phyloP scores from a whole-genome alignment of 2,888 invertebrate genomes.

The Eristalis pertinax region DNA sequence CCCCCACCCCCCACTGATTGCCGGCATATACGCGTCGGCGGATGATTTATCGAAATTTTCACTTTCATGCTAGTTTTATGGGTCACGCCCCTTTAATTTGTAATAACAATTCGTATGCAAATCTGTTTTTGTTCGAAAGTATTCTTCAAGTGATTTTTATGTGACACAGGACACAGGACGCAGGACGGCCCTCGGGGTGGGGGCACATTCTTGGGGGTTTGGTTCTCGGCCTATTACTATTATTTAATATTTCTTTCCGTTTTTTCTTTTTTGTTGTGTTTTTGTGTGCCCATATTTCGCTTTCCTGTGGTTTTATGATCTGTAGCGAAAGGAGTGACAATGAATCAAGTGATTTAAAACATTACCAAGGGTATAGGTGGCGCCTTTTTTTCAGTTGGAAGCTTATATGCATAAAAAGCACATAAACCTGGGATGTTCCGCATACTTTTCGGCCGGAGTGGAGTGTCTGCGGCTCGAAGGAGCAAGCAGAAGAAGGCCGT shows the following conservation, averaged over 20 bases:
- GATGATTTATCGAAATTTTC: conserved; percentile 70
- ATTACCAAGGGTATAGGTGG: conserved; percentile 39
- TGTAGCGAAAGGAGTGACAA: conserved; percentile 67
- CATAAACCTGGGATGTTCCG: conserved; percentile 45
- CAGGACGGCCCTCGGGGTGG: neutral
- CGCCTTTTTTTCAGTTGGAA: conserved; percentile 31
- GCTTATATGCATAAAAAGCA: conserved; percentile 55
- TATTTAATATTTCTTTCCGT: conserved; percentile 30
- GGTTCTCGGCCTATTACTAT: conserved; percentile 46
- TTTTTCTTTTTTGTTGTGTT: conserved; percentile 3
- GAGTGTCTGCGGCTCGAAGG: neutral
- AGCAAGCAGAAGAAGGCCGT: neutral
- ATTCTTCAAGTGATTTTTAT: conserved; percentile 64
- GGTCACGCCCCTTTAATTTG: conserved; percentile 72
- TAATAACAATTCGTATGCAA: conserved; percentile 72
- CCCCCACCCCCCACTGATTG: no score
- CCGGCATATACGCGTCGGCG: conserved; percentile 31
- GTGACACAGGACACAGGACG: conserved; percentile 5
- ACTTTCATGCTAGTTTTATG: conserved; percentile 68
- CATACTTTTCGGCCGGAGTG: conserved; percentile 19
- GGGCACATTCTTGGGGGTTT: conserved; percentile 38
- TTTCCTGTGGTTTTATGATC: conserved; percentile 55
- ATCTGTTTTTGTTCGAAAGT: conserved; percentile 57
- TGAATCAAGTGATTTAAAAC: conserved; percentile 61
- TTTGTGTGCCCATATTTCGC: neutral